Evolutionary conservation across 2,888 invertebrate genomes (phyloP).

Genomic region (Invenusta paracnida): DNA sequence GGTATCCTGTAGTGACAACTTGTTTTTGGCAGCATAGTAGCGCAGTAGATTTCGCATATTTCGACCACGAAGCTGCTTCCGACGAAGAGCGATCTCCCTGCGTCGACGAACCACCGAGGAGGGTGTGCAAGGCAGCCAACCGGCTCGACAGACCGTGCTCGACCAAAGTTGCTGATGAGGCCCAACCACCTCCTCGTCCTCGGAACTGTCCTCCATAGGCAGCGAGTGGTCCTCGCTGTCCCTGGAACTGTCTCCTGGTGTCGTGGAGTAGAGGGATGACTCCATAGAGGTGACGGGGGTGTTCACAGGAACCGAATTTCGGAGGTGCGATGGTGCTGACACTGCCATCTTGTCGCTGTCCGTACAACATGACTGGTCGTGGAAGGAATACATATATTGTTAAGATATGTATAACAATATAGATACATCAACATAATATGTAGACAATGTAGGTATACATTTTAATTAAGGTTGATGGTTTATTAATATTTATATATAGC

Average conservation of each 20-base stretch:
- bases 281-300: neutral
- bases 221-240: neutral
- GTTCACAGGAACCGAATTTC: neutral
- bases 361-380: too few relatives aligned
- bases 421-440: too few relatives aligned
- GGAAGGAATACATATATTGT: too few relatives aligned
- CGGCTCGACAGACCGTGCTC: neutral
- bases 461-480: too few relatives aligned
- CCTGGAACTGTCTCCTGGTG: neutral
- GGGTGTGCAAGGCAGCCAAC: neutral
- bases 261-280: slow-evolving; percentile 9
- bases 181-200: neutral
- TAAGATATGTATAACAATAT: too few relatives aligned
- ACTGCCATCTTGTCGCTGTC: neutral
- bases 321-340: too few relatives aligned
- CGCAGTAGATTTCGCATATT: neutral
- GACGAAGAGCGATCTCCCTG: neutral
- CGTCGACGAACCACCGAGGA: neutral
- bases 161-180: neutral
- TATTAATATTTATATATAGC: too few relatives aligned
- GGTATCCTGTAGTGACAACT: neutral
- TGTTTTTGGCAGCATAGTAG: neutral
- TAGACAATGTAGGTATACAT: too few relatives aligned
- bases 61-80: neutral
- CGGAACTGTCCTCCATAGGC: neutral